These are phyloP conservation scores for Pachyseris speciosa DNA, from an alignment of 64 coral and sea anemone genomes.

Conservation along the genomic window DNA sequence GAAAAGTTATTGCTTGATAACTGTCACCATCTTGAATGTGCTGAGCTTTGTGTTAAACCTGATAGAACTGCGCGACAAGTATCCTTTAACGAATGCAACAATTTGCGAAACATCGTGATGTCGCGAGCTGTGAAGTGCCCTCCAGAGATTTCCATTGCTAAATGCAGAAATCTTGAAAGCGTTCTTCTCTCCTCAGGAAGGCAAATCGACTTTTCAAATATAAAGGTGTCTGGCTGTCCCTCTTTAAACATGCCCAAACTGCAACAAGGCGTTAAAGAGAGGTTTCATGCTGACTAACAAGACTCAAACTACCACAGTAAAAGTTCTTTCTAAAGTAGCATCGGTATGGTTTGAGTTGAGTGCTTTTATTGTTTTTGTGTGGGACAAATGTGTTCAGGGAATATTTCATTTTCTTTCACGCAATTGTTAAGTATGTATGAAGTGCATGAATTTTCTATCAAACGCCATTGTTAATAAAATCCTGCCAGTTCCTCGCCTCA, in stretches of 20 bases:
- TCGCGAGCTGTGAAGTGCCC: neutral
- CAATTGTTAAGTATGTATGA: too few relatives aligned
- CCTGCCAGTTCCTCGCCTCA: too few relatives aligned
- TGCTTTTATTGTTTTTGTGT: too few relatives aligned
- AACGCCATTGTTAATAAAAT: too few relatives aligned
- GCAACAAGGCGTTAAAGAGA: neutral
- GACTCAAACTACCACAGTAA: neutral
- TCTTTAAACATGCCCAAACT: conserved; percentile 3
- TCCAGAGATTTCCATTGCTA: neutral
- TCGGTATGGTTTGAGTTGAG: too few relatives aligned
- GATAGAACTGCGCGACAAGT: neutral
- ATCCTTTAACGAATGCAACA: neutral
- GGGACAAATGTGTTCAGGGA: too few relatives aligned
- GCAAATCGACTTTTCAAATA: neutral
- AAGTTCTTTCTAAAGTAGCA: neutral
- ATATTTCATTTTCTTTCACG: too few relatives aligned
- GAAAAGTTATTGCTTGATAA: neutral
- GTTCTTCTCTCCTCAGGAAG: neutral
- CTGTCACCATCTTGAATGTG: conserved; percentile 12
- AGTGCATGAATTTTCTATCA: too few relatives aligned
- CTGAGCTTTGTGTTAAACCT: conserved; percentile 10
- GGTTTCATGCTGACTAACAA: neutral
- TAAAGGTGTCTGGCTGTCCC: neutral
- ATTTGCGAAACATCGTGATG: conserved; percentile 13
- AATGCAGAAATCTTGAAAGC: conserved; percentile 7